Percentiles rank a stretch among this genome's conserved stretches.
phyloP scores from a whole-genome alignment of 37 sponge, comb jelly and placozoan genomes.

The Halisarca cf. caerulea region DNA sequence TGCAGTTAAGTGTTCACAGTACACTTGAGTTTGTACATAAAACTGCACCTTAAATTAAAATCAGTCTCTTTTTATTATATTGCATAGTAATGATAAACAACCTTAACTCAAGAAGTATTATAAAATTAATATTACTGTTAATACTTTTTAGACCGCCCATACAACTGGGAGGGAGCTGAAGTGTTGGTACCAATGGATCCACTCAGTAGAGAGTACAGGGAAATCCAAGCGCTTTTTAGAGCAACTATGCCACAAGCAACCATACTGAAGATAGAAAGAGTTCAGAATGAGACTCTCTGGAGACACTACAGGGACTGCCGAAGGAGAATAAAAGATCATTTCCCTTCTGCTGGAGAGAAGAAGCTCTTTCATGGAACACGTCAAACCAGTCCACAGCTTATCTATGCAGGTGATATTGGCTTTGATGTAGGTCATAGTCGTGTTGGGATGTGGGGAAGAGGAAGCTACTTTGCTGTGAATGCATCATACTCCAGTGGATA shows the following conservation, averaged over 20 bases:
- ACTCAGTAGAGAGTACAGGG: conserved; percentile 24
- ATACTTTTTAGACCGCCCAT: neutral
- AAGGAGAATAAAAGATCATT: conserved; percentile 21
- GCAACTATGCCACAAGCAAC: conserved; percentile 29
- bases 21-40: no score
- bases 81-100: no score
- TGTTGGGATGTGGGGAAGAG: conserved; percentile 63
- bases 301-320: conserved; percentile 33
- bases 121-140: no score
- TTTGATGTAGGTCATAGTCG: conserved; percentile 64
- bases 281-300: conserved; percentile 69
- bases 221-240: conserved; percentile 13
- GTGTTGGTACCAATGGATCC: neutral
- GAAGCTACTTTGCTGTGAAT: conserved; percentile 82
- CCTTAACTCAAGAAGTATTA: no score
- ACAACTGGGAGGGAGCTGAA: neutral
- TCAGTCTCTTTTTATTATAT: no score
- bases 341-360: conserved; percentile 11
- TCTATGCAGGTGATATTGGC: conserved; percentile 51
- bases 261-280: conserved; percentile 42
- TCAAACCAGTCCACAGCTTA: conserved; percentile 32
- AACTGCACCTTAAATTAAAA: no score
- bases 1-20: no score
- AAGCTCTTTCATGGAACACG: conserved; percentile 68
- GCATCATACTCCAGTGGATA: conserved; percentile 54